Conservation (phyloP, 2,113 vertebrate genomes). For the Nipponia nippon region DNA sequence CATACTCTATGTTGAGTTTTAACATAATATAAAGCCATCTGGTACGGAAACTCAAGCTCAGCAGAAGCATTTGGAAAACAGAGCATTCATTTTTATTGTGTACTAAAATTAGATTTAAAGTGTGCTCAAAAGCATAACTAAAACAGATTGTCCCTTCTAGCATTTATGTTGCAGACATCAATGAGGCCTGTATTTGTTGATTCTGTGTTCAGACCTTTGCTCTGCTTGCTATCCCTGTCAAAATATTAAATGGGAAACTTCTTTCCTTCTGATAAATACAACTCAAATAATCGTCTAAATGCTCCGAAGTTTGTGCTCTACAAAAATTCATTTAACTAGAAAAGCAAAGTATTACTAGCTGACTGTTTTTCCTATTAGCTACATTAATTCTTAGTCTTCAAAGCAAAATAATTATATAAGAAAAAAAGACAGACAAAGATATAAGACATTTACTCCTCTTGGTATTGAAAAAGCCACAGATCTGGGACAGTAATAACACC, state of each 20-base stretch:
- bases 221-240: slow-evolving; percentile 30
- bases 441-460: neutral
- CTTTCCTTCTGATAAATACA: neutral
- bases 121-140: slow-evolving; percentile 57
- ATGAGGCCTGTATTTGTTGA: neutral
- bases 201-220: slow-evolving; percentile 21
- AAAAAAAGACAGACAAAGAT: neutral
- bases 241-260: slow-evolving; percentile 35
- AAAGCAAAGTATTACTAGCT: neutral
- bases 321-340: neutral
- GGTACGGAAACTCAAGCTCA: slow-evolving; percentile 16
- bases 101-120: slow-evolving; percentile 66
- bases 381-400: neutral
- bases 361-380: neutral
- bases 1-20: slow-evolving; percentile 33
- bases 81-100: slow-evolving; percentile 54
- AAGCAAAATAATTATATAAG: neutral
- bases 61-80: slow-evolving; percentile 53
- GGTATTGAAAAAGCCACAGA: neutral
- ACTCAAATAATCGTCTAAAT: slow-evolving; percentile 9
- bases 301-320: neutral
- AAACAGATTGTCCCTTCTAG: slow-evolving; percentile 51
- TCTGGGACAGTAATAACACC: neutral
- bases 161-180: neutral
- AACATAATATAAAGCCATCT: slow-evolving; percentile 57